Evolutionary conservation across 2,888 invertebrate species (phyloP), one percentile per base, ranked within the genome.

Genomic region (Acanthacorydalis orientalis): DNA sequence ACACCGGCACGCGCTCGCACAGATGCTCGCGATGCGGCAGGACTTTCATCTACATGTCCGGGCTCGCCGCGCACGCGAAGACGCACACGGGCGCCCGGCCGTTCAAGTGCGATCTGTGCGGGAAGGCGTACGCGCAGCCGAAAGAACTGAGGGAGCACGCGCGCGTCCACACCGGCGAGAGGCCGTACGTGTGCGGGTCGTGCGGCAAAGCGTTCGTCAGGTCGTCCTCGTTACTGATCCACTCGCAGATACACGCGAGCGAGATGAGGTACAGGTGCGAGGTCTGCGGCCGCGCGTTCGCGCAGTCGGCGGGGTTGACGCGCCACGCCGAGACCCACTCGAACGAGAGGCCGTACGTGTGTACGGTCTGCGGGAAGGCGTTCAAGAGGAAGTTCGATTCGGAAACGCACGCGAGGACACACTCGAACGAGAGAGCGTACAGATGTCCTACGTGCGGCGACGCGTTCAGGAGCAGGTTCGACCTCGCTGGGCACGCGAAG

Each of bases 161-260:
- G 44, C 74, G 88, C 55, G 87, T 89, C 57, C 88, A 89, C 56
- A 88, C 87, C 1, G 55, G 55, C 61, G 67, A 61, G 58, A 59
- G 55, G 50, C 53, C 53, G 45, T 55, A 56, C 47, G 55, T 65
- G 33, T 89, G 88, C 67, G 80, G 78, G 60, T 86, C 86, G 23
- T 89, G 88, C 62, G 88, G 88, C 43, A 88, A 88, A 88, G 87
- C 87, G 62, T 88, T 89, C 63, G 87, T 87, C 7, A 88, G 88
- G 59, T 85, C 85, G 48, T 88, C 88, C 2, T 88, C 88, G 71
- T 69, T 89, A 47, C 88, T 88, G 60, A 89, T 88, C 63, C 88
- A 88, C 60, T 88, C 88, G 64, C 74, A 88, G 58, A 88, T 88
- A 49, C 88, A 89, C 63, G 86, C 86, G 32, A 88, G 88, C 2